A percentile compares a stretch with the other conserved stretches of the same genome.
Conservation (phyloP, 1,140 invertebrate species). For the Temnothorax nylanderi region DNA sequence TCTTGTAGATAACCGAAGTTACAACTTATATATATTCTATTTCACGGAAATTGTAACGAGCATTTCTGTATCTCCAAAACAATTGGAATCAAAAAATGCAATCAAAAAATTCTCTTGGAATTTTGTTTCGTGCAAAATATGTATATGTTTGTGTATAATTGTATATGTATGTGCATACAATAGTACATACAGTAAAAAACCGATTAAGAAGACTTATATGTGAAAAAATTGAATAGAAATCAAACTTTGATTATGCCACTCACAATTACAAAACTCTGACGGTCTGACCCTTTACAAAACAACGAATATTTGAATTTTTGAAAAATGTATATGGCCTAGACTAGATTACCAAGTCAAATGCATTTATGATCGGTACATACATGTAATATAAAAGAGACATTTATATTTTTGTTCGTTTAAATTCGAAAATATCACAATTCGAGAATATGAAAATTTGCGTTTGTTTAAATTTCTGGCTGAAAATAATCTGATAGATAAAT, state of each 20-base stretch:
- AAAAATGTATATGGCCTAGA: neutral
- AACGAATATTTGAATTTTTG: neutral
- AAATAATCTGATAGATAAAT: constrained; percentile 7
- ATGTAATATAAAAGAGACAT: neutral
- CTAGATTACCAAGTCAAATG: neutral
- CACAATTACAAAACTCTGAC: neutral
- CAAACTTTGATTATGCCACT: neutral
- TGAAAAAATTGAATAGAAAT: constrained; percentile 18
- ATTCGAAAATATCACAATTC: neutral
- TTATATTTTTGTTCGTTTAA: neutral
- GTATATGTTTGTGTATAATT: neutral
- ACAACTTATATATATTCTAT: neutral
- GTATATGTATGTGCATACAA: neutral
- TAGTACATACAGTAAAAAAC: constrained; percentile 19
- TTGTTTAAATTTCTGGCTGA: neutral
- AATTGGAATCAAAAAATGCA: neutral
- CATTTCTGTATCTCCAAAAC: neutral
- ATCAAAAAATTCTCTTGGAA: constrained; percentile 26
- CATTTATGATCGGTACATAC: neutral
- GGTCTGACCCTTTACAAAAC: neutral
- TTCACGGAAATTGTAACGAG: neutral
- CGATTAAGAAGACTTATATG: constrained; percentile 18
- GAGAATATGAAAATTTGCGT: neutral
- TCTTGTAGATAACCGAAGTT: neutral
- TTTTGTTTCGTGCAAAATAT: neutral